Conservation (phyloP, 2,797 vertebrate genomes). For the Pempheris klunzingeri region DNA sequence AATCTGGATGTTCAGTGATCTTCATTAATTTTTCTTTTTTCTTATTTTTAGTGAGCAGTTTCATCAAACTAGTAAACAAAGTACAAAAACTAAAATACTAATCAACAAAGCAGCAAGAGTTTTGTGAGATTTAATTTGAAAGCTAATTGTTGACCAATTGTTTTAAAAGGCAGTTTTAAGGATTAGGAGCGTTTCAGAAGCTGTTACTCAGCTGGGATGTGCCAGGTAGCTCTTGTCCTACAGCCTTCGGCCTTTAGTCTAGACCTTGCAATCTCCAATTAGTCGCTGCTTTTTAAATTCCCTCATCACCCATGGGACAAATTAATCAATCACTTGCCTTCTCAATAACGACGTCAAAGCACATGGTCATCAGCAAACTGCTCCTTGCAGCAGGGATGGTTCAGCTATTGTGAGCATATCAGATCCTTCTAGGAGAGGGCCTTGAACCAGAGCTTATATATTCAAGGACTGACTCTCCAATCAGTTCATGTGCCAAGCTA, state of each 20-base stretch:
- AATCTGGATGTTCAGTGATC: conserved; percentile 4
- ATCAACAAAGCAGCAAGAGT: conserved; percentile 10
- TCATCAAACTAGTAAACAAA: conserved; percentile 7
- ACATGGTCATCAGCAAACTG: conserved; percentile 52
- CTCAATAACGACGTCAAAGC: conserved; percentile 46
- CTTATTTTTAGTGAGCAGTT: background rate
- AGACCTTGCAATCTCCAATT: conserved; percentile 56
- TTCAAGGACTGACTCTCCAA: conserved; percentile 3
- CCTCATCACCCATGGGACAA: conserved; percentile 54
- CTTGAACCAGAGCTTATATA: conserved; percentile 14
- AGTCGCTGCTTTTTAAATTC: conserved; percentile 51
- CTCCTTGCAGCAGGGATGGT: conserved; percentile 20
- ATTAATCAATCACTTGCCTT: conserved; percentile 45
- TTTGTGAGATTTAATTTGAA: conserved; percentile 34
- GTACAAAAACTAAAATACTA: background rate
- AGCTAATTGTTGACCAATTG: no score
- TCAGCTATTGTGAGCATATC: conserved; percentile 34
- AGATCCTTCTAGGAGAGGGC: background rate
- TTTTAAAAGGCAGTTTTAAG: conserved; percentile 8
- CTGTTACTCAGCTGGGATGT: conserved; percentile 5
- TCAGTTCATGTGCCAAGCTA: background rate
- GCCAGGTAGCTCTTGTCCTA: conserved; percentile 18
- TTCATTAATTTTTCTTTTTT: background rate
- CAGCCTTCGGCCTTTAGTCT: conserved; percentile 42
- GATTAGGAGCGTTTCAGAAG: conserved; percentile 29